Percentiles rank a stretch among this genome's conserved stretches.
Evolutionary conservation across 2,113 vertebrate genomes (phyloP).

Genomic region (Illadopsis cleaveri): DNA sequence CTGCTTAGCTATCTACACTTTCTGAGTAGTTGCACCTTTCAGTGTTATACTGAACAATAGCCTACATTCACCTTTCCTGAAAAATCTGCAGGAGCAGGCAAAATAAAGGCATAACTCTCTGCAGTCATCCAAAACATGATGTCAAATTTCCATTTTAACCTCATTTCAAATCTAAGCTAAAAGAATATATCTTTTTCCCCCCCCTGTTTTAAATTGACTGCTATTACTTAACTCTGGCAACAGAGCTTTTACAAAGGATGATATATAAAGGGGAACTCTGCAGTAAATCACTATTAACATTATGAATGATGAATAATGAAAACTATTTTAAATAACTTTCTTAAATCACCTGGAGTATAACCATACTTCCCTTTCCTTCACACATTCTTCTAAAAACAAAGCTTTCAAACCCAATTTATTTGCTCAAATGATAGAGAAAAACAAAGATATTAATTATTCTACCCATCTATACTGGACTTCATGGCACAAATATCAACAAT

Average conservation of each 20-base stretch:
- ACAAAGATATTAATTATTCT: not conserved
- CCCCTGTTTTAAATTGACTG: slow-evolving; percentile 12
- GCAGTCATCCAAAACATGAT: slow-evolving; percentile 1
- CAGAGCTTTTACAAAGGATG: not conserved
- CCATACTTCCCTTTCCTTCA: not conserved
- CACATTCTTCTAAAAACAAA: not conserved
- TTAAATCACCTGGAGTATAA: not conserved
- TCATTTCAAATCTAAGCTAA: not conserved
- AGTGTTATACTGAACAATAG: not conserved
- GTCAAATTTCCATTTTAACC: slow-evolving; percentile 22
- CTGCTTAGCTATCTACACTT: not conserved
- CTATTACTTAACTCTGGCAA: not conserved
- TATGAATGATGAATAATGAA: not conserved
- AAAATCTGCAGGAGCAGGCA: not conserved
- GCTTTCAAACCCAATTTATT: not conserved
- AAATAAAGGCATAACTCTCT: slow-evolving; percentile 1
- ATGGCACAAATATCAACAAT: not conserved
- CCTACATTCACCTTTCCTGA: not conserved
- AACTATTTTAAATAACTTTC: not conserved
- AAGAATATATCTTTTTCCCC: not conserved
- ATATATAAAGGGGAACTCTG: not conserved
- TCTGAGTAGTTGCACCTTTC: not conserved
- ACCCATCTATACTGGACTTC: not conserved
- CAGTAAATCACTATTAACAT: not conserved
- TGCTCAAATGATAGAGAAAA: not conserved